phyloP scores from a whole-genome alignment of 1,140 invertebrate species.

The Dryas iulia region DNA sequence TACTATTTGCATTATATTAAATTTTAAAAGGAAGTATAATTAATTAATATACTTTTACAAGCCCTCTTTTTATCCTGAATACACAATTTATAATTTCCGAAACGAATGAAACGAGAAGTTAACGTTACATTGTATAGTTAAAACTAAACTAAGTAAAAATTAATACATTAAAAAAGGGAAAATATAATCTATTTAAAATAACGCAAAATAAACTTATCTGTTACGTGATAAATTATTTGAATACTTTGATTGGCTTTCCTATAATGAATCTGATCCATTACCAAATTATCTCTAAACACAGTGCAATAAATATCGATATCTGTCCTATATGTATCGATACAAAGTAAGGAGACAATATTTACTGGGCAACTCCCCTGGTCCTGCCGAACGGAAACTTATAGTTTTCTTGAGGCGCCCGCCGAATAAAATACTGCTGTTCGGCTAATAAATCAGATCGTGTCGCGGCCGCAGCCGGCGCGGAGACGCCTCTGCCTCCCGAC shows the following conservation, averaged over 20 bases:
- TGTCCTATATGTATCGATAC: conserved; percentile 65
- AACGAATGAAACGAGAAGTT: too few relatives aligned
- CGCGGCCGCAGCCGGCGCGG: conserved; percentile 66
- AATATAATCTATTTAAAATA: too few relatives aligned
- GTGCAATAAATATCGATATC: conserved; percentile 76
- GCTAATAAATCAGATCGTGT: conserved; percentile 73
- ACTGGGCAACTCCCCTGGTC: conserved; percentile 72
- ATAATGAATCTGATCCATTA: conserved; percentile 70
- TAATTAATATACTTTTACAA: too few relatives aligned
- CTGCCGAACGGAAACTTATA: conserved; percentile 79
- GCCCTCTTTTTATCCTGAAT: too few relatives aligned
- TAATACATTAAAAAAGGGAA: too few relatives aligned
- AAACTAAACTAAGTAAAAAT: too few relatives aligned
- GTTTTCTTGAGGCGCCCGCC: conserved; percentile 77
- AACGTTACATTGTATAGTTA: too few relatives aligned
- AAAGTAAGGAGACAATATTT: conserved; percentile 75
- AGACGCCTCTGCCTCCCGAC: conserved; percentile 47
- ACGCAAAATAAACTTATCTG: too few relatives aligned
- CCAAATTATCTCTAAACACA: conserved; percentile 70
- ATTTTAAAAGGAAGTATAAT: too few relatives aligned
- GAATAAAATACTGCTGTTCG: conserved; percentile 76
- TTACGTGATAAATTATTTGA: too few relatives aligned
- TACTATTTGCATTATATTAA: too few relatives aligned
- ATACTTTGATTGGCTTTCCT: not conserved
- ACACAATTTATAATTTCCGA: too few relatives aligned